A percentile compares a stretch with the other conserved stretches of the same genome.
Conservation (phyloP, 1,140 invertebrate species). For the Drosophila lowei region DNA sequence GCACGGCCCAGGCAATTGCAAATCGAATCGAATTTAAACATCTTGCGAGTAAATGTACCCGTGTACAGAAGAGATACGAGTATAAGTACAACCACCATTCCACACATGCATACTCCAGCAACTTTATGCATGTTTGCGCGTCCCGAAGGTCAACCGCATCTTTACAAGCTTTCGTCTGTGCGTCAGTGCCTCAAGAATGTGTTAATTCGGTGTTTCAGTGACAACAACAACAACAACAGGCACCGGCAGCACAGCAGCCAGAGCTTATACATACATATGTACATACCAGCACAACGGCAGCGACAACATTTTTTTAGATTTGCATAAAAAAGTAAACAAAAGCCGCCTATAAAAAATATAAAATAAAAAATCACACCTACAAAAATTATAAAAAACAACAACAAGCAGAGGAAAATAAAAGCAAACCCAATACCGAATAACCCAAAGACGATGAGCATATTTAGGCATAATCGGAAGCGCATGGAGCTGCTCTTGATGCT, state of each 20-base stretch:
- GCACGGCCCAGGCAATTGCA: constrained; percentile 40
- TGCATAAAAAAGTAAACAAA: constrained; percentile 70
- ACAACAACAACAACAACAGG: constrained; percentile 14
- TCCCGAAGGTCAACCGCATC: constrained; percentile 71
- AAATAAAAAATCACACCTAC: constrained; percentile 1
- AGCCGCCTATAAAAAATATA: constrained; percentile 17
- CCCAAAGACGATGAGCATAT: constrained; percentile 24
- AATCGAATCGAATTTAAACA: constrained; percentile 52
- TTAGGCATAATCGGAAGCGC: constrained; percentile 31
- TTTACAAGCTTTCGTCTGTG: constrained; percentile 63
- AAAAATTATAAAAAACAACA: not conserved
- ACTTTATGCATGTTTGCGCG: too few relatives aligned
- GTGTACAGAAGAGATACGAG: not conserved
- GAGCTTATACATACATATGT: not conserved
- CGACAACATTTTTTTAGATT: constrained; percentile 36
- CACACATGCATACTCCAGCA: not conserved
- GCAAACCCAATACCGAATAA: not conserved
- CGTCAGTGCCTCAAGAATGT: constrained; percentile 68
- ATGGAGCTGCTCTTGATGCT: constrained; percentile 50
- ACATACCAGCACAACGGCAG: not conserved
- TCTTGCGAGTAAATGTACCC: not conserved
- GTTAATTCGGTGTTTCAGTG: constrained; percentile 63
- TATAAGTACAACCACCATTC: not conserved
- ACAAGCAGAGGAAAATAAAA: not conserved
- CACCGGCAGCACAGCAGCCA: constrained; percentile 1